Conservation (phyloP, 2,888 invertebrate species). For the Saturnia japonica region DNA sequence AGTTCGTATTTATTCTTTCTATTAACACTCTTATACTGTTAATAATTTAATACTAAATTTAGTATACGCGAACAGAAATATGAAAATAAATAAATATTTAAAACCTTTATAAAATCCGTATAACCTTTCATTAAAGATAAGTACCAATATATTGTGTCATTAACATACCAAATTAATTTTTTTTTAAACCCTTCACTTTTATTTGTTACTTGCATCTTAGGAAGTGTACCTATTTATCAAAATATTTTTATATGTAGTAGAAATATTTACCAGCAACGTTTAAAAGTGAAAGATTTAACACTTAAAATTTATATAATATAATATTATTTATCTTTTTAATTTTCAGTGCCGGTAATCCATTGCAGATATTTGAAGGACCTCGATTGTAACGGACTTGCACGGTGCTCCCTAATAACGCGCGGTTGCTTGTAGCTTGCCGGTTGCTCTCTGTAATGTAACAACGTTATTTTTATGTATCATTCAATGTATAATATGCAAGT, state of each 20-base stretch:
- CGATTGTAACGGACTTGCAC: constrained; percentile 75
- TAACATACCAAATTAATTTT: constrained; percentile 11
- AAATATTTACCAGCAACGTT: neutral
- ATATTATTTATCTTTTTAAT: constrained; percentile 42
- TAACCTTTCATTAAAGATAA: neutral
- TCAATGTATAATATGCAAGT: neutral
- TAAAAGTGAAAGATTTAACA: neutral
- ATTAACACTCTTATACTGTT: too few relatives aligned
- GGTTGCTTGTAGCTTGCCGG: constrained; percentile 59
- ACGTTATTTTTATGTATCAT: neutral
- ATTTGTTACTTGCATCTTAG: neutral
- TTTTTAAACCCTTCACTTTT: neutral
- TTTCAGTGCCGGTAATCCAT: constrained; percentile 80
- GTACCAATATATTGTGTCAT: constrained; percentile 1
- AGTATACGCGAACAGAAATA: neutral
- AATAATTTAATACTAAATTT: too few relatives aligned
- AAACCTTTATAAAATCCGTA: constrained; percentile 1
- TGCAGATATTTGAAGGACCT: constrained; percentile 80
- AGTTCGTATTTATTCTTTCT: neutral
- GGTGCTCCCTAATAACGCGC: constrained; percentile 58
- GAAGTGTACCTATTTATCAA: neutral
- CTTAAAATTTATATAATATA: constrained; percentile 1
- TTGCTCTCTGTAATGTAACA: constrained; percentile 70
- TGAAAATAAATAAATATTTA: constrained; percentile 5
- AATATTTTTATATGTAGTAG: neutral